Evolutionary conservation across 2,113 vertebrate species (phyloP).

Genomic region (Dinomys branickii): DNA sequence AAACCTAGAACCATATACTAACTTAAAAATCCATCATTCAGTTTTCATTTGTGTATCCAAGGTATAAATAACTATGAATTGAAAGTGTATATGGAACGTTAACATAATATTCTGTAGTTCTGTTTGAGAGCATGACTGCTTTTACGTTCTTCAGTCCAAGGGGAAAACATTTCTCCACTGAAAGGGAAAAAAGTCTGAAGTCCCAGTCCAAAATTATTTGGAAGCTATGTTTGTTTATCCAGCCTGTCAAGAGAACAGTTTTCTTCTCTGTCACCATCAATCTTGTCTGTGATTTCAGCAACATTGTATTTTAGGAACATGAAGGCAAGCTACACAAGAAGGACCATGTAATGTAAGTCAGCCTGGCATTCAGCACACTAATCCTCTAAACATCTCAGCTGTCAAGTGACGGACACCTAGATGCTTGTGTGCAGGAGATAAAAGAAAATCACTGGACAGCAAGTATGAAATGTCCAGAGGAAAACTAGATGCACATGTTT

Average conservation of each 20-base stretch:
- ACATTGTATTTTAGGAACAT: slow-evolving; percentile 76
- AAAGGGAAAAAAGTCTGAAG: slow-evolving; percentile 64
- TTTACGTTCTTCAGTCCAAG: not conserved
- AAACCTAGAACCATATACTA: not conserved
- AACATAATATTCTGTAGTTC: not conserved
- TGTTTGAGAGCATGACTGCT: not conserved
- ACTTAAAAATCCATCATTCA: not conserved
- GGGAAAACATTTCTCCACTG: slow-evolving; percentile 50
- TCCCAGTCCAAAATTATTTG: slow-evolving; percentile 67
- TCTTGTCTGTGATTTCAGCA: slow-evolving; percentile 69
- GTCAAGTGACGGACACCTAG: slow-evolving; percentile 89
- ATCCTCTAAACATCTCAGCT: slow-evolving; percentile 89
- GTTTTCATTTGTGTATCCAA: not conserved
- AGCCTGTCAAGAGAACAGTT: slow-evolving; percentile 71
- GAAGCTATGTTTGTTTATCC: slow-evolving; percentile 75
- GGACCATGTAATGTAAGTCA: slow-evolving; percentile 87
- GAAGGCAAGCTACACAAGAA: slow-evolving; percentile 86
- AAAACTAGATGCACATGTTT: slow-evolving; percentile 64
- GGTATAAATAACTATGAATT: not conserved
- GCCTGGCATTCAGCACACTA: slow-evolving; percentile 90
- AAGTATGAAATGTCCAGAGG: slow-evolving; percentile 77
- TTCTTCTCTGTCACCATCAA: slow-evolving; percentile 72
- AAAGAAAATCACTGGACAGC: slow-evolving; percentile 83
- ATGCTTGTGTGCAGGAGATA: slow-evolving; percentile 88
- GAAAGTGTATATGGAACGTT: not conserved